phyloP scores from a whole-genome alignment of 2,797 vertebrate genomes.

The Sardinella longiceps region DNA sequence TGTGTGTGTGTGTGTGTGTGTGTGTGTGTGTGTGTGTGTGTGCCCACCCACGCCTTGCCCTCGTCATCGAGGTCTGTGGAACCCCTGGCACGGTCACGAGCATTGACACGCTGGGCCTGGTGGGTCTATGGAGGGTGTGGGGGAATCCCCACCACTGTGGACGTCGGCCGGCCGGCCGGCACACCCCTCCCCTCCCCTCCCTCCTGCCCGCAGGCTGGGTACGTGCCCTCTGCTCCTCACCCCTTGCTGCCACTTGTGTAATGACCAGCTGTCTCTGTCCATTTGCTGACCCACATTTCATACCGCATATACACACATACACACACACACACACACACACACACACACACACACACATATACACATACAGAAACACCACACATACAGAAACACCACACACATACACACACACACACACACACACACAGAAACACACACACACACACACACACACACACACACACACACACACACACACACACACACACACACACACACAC shows the following conservation, averaged over 20 bases:
- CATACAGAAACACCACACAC: background rate
- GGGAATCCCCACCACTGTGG: conserved; percentile 77
- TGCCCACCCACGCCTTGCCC: conserved; percentile 26
- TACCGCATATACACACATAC: conserved; percentile 44
- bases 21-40: conserved; percentile 40
- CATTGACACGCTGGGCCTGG: conserved; percentile 58
- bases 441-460: background rate
- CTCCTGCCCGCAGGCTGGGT: background rate
- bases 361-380: background rate
- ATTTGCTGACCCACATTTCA: conserved; percentile 77
- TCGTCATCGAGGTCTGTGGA: conserved; percentile 41
- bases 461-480: conserved; percentile 27
- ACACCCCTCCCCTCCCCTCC: no score
- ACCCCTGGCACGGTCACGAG: conserved; percentile 71
- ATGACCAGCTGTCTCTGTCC: conserved; percentile 77
- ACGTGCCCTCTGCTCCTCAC: conserved; percentile 40
- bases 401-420: conserved; percentile 22
- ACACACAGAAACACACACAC: no score
- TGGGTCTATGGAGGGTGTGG: conserved; percentile 40
- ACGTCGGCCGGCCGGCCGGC: no score
- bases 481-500: background rate
- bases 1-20: background rate
- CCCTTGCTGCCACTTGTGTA: conserved; percentile 65
- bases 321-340: conserved; percentile 30
- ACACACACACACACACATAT: background rate